Evolutionary conservation across 2,113 vertebrate species (phyloP).

Genomic region (Macheiramphus alcinus): DNA sequence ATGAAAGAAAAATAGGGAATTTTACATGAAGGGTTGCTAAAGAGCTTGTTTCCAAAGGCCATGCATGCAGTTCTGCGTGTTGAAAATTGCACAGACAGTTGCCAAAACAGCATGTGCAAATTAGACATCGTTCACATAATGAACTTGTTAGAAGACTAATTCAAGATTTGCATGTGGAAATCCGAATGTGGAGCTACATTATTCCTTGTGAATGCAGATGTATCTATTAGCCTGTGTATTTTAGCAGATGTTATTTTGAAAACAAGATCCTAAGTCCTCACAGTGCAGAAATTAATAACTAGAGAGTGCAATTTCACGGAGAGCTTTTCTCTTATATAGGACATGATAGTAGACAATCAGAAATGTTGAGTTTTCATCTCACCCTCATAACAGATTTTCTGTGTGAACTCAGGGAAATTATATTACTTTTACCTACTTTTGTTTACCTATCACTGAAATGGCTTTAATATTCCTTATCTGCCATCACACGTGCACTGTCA

Average conservation of each 20-base stretch:
- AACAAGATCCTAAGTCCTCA: constrained; percentile 32
- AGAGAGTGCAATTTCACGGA: not conserved
- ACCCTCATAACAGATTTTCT: not conserved
- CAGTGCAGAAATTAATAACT: constrained; percentile 37
- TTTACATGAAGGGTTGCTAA: constrained; percentile 40
- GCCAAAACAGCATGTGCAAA: constrained; percentile 66
- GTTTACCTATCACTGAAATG: constrained; percentile 28
- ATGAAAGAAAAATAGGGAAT: constrained; percentile 25
- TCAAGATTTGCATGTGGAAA: constrained; percentile 62
- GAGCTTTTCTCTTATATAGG: not conserved
- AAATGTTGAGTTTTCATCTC: not conserved
- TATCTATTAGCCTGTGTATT: constrained; percentile 49
- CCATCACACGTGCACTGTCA: not conserved
- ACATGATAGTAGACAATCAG: not conserved
- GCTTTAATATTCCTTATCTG: constrained; percentile 43
- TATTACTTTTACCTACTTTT: constrained; percentile 21
- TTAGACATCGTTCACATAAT: constrained; percentile 59
- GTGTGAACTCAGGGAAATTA: not conserved
- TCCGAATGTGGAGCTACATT: constrained; percentile 28
- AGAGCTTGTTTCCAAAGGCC: constrained; percentile 53
- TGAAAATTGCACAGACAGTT: constrained; percentile 57
- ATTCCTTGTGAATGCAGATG: constrained; percentile 56
- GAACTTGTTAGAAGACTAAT: constrained; percentile 64
- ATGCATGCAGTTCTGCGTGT: constrained; percentile 35
- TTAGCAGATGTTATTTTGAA: constrained; percentile 64